These are phyloP conservation scores for Trididemnum clinides DNA, from an alignment of 23 tunicate species.

Conservation along the genomic window DNA sequence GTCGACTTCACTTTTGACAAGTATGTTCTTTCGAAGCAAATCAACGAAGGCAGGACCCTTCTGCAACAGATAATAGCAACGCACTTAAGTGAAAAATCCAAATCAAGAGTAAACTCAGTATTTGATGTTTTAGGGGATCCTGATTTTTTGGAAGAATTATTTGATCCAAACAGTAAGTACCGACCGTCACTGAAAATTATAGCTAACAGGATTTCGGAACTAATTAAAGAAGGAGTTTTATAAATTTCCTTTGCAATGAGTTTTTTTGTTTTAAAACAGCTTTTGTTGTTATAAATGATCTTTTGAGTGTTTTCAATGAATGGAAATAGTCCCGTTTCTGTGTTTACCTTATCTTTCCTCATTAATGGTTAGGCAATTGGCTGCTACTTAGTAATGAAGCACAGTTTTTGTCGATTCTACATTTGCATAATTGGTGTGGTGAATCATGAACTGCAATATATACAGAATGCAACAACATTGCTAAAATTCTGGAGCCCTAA, in stretches of 20 bases:
- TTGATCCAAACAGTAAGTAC: constrained; percentile 61
- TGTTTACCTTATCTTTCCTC: too few relatives aligned
- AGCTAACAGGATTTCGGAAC: constrained; percentile 50
- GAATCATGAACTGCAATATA: too few relatives aligned
- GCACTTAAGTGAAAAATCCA: constrained; percentile 77
- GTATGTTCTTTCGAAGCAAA: constrained; percentile 77
- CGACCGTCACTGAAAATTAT: constrained; percentile 46
- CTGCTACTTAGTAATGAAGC: too few relatives aligned
- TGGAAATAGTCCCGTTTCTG: too few relatives aligned
- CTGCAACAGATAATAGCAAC: constrained; percentile 70
- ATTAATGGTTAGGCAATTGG: too few relatives aligned
- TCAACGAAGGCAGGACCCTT: constrained; percentile 64
- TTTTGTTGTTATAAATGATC: too few relatives aligned
- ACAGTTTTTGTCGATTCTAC: too few relatives aligned
- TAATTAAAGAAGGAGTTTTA: constrained; percentile 59
- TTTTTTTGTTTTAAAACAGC: neutral
- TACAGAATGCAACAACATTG: too few relatives aligned
- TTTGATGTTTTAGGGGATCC: constrained; percentile 84
- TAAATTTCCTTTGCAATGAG: constrained; percentile 9
- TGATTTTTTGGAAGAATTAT: constrained; percentile 77
- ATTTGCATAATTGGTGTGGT: too few relatives aligned
- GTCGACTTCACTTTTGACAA: constrained; percentile 89
- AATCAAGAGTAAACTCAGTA: constrained; percentile 62
- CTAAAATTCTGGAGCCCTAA: too few relatives aligned
- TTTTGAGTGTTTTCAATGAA: too few relatives aligned